phyloP scores from a whole-genome alignment of 2,888 invertebrate species.

The Chaetoderma sp. region DNA sequence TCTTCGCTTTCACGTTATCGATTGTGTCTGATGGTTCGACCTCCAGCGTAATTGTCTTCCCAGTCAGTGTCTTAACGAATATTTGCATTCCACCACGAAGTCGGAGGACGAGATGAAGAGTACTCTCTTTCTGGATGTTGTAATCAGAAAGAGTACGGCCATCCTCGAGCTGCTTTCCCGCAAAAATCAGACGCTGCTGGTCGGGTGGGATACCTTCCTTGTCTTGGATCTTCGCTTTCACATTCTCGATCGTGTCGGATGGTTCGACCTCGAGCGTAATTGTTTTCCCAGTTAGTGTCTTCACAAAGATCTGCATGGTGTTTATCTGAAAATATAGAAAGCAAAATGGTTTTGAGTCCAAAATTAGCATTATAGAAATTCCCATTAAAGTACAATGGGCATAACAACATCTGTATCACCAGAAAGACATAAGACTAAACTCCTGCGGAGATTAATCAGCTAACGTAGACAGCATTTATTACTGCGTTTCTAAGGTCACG shows the following conservation, averaged over 20 bases:
- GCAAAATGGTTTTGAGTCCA: no score
- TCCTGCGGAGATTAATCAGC: no score
- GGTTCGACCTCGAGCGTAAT: conserved; percentile 76
- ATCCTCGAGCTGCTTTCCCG: conserved; percentile 96
- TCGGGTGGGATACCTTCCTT: conserved; percentile 77
- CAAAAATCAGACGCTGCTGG: conserved; percentile 91
- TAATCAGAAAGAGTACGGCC: conserved; percentile 93
- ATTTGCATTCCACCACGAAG: conserved; percentile 86
- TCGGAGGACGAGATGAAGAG: conserved; percentile 90
- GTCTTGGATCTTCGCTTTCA: conserved; percentile 77
- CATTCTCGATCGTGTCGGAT: conserved; percentile 94
- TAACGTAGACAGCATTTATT: no score
- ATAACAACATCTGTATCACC: no score
- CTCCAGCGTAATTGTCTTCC: conserved; percentile 66
- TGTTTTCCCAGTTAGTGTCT: conserved; percentile 69
- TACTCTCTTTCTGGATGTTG: conserved; percentile 96
- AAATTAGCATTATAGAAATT: no score
- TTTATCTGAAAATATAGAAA: no score
- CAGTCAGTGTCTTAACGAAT: conserved; percentile 72
- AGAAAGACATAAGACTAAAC: no score
- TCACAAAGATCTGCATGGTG: conserved; percentile 81
- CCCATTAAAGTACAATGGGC: no score
- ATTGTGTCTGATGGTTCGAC: conserved; percentile 89
- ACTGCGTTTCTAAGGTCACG: no score
- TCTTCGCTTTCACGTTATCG: conserved; percentile 86